Conservation (phyloP, 2,797 vertebrate species). For the Gambusia yucatana region DNA sequence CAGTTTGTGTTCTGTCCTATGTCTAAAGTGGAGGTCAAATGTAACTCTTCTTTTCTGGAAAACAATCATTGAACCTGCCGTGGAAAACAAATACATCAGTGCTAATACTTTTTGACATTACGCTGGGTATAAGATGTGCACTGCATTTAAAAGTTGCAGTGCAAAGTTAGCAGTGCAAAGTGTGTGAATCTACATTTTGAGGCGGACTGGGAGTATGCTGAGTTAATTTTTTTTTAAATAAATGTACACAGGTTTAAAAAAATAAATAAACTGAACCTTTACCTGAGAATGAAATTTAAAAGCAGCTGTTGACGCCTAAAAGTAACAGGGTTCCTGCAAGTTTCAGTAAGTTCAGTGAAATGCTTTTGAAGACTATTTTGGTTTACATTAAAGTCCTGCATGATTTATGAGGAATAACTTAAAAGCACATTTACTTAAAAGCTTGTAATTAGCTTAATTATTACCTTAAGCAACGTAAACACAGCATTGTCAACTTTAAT, state of each 20-base stretch:
- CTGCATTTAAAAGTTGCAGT: constrained; percentile 46
- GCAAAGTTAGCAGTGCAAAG: constrained; percentile 32
- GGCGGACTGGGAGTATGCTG: constrained; percentile 42
- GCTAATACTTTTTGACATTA: constrained; percentile 43
- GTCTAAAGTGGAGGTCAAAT: constrained; percentile 40
- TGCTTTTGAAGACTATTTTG: neutral
- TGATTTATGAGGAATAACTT: neutral
- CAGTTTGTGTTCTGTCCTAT: constrained; percentile 34
- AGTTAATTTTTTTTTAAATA: constrained; percentile 47
- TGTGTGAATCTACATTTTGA: constrained; percentile 53
- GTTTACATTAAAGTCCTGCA: neutral
- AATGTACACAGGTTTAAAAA: constrained; percentile 36
- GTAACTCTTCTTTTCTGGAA: constrained; percentile 48
- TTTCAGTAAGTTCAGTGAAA: neutral
- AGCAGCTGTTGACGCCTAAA: constrained; percentile 78
- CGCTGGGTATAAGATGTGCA: constrained; percentile 47
- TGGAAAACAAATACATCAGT: constrained; percentile 37
- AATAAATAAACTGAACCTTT: constrained; percentile 59
- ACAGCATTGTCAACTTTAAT: neutral
- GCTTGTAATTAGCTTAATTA: neutral
- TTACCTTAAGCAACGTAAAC: neutral
- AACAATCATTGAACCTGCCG: constrained; percentile 39
- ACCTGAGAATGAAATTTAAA: constrained; percentile 79
- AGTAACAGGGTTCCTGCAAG: constrained; percentile 18
- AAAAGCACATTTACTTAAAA: neutral